Percentiles rank a stretch among this genome's conserved stretches.
These are phyloP conservation scores for Acanthosepion esculentum DNA, from an alignment of 2,888 invertebrate genomes.

Conservation along the genomic window DNA sequence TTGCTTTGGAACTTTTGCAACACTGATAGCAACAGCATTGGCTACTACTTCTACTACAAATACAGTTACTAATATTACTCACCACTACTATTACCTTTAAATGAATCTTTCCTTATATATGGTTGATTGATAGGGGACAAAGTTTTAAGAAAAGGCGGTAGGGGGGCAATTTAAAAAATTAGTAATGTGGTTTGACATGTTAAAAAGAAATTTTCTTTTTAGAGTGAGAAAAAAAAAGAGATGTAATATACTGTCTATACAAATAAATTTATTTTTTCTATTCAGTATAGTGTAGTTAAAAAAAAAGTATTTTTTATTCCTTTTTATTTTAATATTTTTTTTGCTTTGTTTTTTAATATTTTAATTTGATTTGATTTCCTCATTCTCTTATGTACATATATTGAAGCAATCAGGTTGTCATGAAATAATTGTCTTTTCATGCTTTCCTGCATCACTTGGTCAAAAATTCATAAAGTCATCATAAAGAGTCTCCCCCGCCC, in stretches of 20 bases:
- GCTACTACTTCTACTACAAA: background rate
- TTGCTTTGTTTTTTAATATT: background rate
- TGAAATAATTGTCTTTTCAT: background rate
- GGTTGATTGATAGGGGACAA: background rate
- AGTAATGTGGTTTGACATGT: constrained; percentile 2
- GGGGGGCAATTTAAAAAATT: background rate
- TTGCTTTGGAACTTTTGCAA: background rate
- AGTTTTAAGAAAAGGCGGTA: background rate
- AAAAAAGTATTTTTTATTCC: background rate
- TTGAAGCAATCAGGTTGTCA: background rate
- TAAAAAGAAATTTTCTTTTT: constrained; percentile 33
- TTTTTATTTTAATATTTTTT: constrained; percentile 6
- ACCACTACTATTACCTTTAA: background rate
- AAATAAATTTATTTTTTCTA: constrained; percentile 33
- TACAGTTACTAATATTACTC: background rate
- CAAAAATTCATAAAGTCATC: background rate
- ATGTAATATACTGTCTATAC: constrained; percentile 33
- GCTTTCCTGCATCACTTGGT: background rate
- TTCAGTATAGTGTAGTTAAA: background rate
- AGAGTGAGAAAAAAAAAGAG: background rate
- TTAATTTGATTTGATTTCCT: background rate
- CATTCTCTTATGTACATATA: constrained; percentile 25
- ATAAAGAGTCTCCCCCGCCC: background rate
- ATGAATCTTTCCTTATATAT: background rate
- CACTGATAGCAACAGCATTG: background rate